Evolutionary conservation across 1,140 invertebrate species (phyloP), one percentile per base, ranked within the genome.

Genomic region (Lineus longissimus): DNA sequence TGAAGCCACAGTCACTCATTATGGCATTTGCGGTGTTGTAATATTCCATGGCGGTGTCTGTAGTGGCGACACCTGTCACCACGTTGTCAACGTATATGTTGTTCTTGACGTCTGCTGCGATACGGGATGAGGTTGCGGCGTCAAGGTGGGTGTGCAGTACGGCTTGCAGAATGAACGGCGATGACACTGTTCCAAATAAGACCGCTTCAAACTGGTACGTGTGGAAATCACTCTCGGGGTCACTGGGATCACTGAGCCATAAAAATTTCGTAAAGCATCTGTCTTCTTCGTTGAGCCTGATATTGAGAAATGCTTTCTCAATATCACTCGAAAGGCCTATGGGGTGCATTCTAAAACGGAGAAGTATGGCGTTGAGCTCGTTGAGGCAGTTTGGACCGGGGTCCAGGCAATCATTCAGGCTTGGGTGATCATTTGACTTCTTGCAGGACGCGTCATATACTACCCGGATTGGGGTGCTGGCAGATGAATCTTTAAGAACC

Each of bases 251-350:
- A 31, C 6, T 29, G 4, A 33, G 55, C 64, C 60, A 65, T 2
- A 65, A 27, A 57, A 65, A 65, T 56, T 54, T 55, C 19, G 61
- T 11, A 2, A 31, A 45, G 11, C 40, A 29, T 77, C 63, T 11
- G 43, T 66, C 63, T 25, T 55, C 56, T 27, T 59, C 45, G 7
- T 55, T 22, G 9, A 67, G 23, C 0, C 1, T 40, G 0, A 67
- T 19, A 11, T 64, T 55, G 29, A 67, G 59, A 43, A 70, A 70
- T 29, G 64, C 61, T 40, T 70, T 71, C 15, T 54, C 41, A 47
- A 70, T 63, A 9, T 71, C 61, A 2, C 55, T 45, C 2, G 62
- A 60, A 9, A 70, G 22, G 27, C 19, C 59, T 36, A 40, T 54
- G 51, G 55, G 22, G 2, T 65, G 6, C 1, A 15, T 40, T n/a